Conservation (phyloP, 1,140 invertebrate species). For the Trissolcus basalis region DNA sequence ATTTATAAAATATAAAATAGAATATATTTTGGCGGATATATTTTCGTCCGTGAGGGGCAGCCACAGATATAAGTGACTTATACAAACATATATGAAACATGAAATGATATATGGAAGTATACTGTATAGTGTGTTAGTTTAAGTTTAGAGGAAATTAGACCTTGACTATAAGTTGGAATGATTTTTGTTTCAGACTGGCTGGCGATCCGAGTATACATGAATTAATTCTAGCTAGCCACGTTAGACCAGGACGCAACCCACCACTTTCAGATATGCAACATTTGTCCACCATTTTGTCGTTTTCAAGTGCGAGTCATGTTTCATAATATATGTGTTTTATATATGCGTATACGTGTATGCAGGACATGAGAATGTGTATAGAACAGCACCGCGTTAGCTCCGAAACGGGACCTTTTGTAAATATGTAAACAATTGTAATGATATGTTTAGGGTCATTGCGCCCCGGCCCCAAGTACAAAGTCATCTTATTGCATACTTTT, state of each 20-base stretch:
- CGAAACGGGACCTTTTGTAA: slow-evolving; percentile 63
- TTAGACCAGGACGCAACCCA: slow-evolving; percentile 70
- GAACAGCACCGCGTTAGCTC: slow-evolving; percentile 29
- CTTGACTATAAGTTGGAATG: neutral
- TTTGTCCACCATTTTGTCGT: slow-evolving; percentile 49
- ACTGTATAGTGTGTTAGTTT: too few species aligned
- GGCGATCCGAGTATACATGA: slow-evolving; percentile 78
- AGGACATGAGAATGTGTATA: slow-evolving; percentile 40
- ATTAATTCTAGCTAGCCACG: slow-evolving; percentile 56
- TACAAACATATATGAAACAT: too few species aligned
- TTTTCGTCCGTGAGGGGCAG: too few species aligned
- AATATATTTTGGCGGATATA: too few species aligned
- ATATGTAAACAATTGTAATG: slow-evolving; percentile 72
- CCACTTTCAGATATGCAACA: slow-evolving; percentile 64
- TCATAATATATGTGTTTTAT: slow-evolving; percentile 50
- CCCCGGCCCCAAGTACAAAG: slow-evolving; percentile 76
- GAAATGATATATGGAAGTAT: too few species aligned
- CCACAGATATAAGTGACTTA: too few species aligned
- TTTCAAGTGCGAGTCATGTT: slow-evolving; percentile 32
- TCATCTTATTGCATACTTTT: slow-evolving; percentile 69
- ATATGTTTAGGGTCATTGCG: slow-evolving; percentile 69
- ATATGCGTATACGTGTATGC: slow-evolving; percentile 55
- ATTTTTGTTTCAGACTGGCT: slow-evolving; percentile 72
- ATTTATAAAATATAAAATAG: too few species aligned
- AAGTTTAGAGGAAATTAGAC: too few species aligned